A percentile compares a stretch with the other conserved stretches of the same genome.
These are phyloP conservation scores for Eilema sororculum DNA, from an alignment of 2,888 invertebrate species.

Conservation along the genomic window DNA sequence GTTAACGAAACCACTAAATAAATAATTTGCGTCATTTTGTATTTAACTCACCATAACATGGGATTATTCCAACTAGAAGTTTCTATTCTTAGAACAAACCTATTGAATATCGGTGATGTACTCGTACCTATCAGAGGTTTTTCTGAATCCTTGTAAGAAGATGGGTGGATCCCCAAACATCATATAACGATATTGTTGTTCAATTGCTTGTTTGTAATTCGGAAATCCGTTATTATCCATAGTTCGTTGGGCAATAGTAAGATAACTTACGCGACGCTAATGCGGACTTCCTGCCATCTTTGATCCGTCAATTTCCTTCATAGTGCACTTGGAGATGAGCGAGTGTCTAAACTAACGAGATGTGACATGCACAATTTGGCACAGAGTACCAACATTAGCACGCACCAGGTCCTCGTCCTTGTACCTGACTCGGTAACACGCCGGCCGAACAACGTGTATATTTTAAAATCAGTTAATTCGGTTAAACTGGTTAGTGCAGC, in stretches of 20 bases:
- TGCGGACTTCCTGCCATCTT: conserved; percentile 81
- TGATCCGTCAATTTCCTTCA: conserved; percentile 81
- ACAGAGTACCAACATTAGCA: conserved; percentile 34
- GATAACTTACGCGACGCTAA: conserved; percentile 72
- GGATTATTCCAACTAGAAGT: background rate
- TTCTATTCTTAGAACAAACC: background rate
- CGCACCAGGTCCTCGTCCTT: conserved; percentile 3
- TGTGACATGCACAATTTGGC: conserved; percentile 72
- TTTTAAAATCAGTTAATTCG: conserved; percentile 79
- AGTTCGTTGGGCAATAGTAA: conserved; percentile 54
- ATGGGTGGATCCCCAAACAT: background rate
- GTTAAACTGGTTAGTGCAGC: conserved; percentile 75
- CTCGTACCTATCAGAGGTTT: background rate
- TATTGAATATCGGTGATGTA: background rate
- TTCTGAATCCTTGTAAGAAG: background rate
- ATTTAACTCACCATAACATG: background rate
- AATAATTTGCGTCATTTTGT: background rate
- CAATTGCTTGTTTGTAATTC: conserved; percentile 20
- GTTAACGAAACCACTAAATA: background rate
- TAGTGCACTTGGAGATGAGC: conserved; percentile 71
- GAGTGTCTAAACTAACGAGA: conserved; percentile 65
- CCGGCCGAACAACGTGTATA: conserved; percentile 56
- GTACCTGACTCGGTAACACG: conserved; percentile 25
- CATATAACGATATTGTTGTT: conserved; percentile 13
- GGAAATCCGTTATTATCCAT: conserved; percentile 23